Evolutionary conservation across 1,140 invertebrate species (phyloP).

Genomic region (Mizuhopecten yessoensis): DNA sequence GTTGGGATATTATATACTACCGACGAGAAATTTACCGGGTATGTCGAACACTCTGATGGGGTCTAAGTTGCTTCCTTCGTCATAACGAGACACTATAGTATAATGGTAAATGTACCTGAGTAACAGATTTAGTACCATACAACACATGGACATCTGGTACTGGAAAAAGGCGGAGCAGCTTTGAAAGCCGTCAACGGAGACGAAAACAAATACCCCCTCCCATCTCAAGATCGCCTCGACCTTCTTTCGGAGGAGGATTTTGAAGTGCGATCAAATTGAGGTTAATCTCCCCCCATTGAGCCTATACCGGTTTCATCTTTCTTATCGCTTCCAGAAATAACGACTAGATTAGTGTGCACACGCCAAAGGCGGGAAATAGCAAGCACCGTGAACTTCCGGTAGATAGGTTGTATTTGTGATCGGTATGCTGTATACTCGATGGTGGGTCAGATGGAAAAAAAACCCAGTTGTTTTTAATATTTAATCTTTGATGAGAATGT

Average conservation of each 20-base stretch:
- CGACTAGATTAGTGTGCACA: constrained; percentile 4
- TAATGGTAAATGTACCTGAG: no score
- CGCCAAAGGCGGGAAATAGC: constrained; percentile 28
- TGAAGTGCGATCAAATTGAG: constrained; percentile 33
- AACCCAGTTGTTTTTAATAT: not conserved
- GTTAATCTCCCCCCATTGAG: constrained; percentile 8
- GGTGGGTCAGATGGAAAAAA: not conserved
- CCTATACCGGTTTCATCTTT: not conserved
- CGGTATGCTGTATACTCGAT: not conserved
- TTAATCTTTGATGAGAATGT: not conserved
- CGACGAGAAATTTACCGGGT: no score
- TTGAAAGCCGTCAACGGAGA: not conserved
- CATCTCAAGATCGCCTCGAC: constrained; percentile 24
- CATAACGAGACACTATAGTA: no score
- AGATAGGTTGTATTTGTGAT: not conserved
- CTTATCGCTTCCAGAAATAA: constrained; percentile 29
- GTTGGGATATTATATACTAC: no score
- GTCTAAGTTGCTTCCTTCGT: no score
- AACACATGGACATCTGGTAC: not conserved
- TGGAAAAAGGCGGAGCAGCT: not conserved
- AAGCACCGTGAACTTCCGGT: not conserved
- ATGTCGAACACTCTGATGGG: no score
- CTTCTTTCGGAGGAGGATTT: not conserved
- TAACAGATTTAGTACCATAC: not conserved
- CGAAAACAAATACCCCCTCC: constrained; percentile 2